Percentiles rank a stretch among this genome's conserved stretches.
phyloP scores from a whole-genome alignment of 2,113 vertebrate species.

The Agapornis roseicollis region DNA sequence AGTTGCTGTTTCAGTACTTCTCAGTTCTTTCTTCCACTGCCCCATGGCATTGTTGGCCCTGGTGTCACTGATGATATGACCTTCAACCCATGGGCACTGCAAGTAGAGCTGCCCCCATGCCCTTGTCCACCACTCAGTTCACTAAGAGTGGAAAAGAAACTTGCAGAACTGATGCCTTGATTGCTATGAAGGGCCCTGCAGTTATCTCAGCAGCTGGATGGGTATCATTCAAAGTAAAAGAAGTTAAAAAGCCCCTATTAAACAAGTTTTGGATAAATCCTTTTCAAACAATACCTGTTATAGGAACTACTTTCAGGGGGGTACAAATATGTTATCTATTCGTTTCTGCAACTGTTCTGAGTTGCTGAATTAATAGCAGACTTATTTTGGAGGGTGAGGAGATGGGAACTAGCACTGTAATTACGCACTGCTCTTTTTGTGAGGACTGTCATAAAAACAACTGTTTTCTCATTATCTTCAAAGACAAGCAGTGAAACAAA shows the following conservation, averaged over 20 bases:
- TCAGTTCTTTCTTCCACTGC: neutral
- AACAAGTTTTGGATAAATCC: neutral
- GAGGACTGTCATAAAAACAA: constrained; percentile 7
- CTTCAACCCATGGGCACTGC: fast-evolving
- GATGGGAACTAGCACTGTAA: neutral
- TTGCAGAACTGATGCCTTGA: neutral
- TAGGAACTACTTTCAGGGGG: neutral
- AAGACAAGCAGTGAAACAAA: neutral
- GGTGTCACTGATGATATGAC: neutral
- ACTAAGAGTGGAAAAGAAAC: fast-evolving
- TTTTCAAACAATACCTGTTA: neutral
- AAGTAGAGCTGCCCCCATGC: neutral
- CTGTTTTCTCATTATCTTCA: neutral
- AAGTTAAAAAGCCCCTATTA: neutral
- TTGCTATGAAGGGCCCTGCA: neutral
- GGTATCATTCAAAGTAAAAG: neutral
- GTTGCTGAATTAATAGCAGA: neutral
- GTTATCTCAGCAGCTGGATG: neutral
- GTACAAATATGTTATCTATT: neutral
- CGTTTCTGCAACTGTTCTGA: neutral
- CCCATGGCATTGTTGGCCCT: neutral
- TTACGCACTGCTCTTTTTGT: constrained; percentile 5
- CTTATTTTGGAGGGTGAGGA: constrained; percentile 9
- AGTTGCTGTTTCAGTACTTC: neutral
- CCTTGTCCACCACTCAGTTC: fast-evolving